phyloP scores from a whole-genome alignment of 1,140 invertebrate genomes.

The roundworm (Caenorhabditis elegans) region DNA sequence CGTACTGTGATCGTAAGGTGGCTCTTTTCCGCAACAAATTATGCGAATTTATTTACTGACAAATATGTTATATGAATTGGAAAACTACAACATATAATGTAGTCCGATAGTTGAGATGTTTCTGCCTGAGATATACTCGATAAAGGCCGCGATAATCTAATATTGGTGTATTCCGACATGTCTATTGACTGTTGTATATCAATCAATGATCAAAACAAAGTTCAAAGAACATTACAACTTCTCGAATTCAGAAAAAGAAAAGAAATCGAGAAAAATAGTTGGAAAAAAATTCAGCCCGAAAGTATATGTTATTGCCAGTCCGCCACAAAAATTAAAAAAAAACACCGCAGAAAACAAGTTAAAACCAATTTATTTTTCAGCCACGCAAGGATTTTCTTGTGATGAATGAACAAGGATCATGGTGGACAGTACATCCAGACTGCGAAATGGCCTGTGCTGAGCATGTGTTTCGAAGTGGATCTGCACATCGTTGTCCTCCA shows the following conservation, averaged over 20 bases:
- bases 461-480: slow-evolving; percentile 33
- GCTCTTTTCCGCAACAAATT: background rate
- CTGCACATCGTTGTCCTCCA: slow-evolving; percentile 33
- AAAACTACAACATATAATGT: background rate
- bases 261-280: no score
- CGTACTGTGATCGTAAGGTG: slow-evolving; percentile 3
- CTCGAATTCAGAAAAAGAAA: no score
- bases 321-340: no score
- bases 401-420: slow-evolving; percentile 36
- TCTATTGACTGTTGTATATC: background rate
- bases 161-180: background rate
- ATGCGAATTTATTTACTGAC: background rate
- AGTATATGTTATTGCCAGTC: no score
- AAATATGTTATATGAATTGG: background rate
- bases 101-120: background rate
- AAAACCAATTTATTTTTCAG: slow-evolving; percentile 17
- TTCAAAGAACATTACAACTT: background rate
- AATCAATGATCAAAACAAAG: background rate
- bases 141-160: background rate
- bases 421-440: slow-evolving; percentile 42
- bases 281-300: no score
- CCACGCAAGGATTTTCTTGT: slow-evolving; percentile 41
- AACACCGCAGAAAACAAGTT: no score
- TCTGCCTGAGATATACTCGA: background rate
- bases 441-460: slow-evolving; percentile 32